Base-by-base conservation (phyloP, 2,113 vertebrate species). In the Otolemur garnettii region DNA sequence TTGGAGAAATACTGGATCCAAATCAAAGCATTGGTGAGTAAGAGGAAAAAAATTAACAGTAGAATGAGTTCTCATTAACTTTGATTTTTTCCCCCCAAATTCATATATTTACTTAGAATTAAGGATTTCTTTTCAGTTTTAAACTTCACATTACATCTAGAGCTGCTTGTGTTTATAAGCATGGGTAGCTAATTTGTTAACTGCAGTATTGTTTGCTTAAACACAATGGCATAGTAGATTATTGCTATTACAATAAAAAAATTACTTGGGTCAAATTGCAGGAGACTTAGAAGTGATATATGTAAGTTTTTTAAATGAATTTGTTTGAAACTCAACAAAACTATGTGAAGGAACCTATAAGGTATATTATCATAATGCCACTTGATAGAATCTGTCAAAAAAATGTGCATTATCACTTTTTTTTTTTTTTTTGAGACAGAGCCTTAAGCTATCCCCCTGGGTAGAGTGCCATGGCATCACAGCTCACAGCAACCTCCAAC, bases 41-140 rank as follows among this genome's bases (percentile, higher is more conserved):
- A 13, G 26, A 68, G 17, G 30, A 28, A 26, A 83, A 83, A 83
- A 62, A 50, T 88, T 42, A 71, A 18, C 64, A 74, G 11, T 83
- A 80, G 24, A 86, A 85, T 82, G 59, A 77, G 28, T 75, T 21
- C 38, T 7, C 9, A 69, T 81, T 62, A 53, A 45, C 8, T 90
- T 77, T 77, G 82, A 71, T 83, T 96, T 71, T 77, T 33, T 64
- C 83, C 59, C 15, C 9, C 22, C 60, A 62, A 90, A 42, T 93
- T 75, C n/a, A 87, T 60, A 79, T 83, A 83, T 91, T 79, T 83
- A 74, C 28, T 85, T 94, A 93, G 93, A 95, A 90, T 74, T 83
- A 86, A 93, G 35, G 64, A 59, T 78, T 87, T 93, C 45, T 84
- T 87, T 96, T 82, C 22, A 85, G 1, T 89, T 42, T 94, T 82